Conservation (phyloP, 2,888 invertebrate species). For the Drosophila histrio region DNA sequence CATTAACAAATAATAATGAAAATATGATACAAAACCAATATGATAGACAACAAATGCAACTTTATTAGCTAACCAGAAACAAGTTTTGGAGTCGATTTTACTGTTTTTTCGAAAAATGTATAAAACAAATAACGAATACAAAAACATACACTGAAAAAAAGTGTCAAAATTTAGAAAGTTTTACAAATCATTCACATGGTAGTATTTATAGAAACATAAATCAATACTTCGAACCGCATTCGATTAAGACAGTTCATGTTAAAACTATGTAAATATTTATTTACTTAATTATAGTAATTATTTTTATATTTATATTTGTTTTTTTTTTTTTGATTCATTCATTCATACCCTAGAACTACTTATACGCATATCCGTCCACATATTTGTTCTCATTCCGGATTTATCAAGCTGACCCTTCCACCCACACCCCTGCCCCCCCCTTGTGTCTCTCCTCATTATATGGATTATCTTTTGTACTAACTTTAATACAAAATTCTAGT, state of each 20-base stretch:
- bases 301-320: not conserved
- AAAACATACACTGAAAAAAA: slow-evolving; percentile 32
- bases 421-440: not conserved
- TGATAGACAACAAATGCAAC: slow-evolving; percentile 45
- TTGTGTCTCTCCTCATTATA: not conserved
- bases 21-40: slow-evolving; percentile 21
- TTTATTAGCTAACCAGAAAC: slow-evolving; percentile 65
- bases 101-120: slow-evolving; percentile 80
- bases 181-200: slow-evolving; percentile 58
- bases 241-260: slow-evolving; percentile 15
- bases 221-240: slow-evolving; percentile 10
- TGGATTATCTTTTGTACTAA: slow-evolving; percentile 18
- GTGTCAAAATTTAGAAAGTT: slow-evolving; percentile 69
- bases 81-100: slow-evolving; percentile 82
- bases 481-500: slow-evolving; percentile 53
- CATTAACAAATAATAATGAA: not conserved
- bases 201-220: slow-evolving; percentile 10
- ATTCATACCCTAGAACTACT: slow-evolving; percentile 38
- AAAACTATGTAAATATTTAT: slow-evolving; percentile 44
- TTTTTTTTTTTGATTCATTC: slow-evolving; percentile 5
- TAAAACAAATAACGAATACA: slow-evolving; percentile 46
- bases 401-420: slow-evolving; percentile 19
- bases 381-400: slow-evolving; percentile 49
- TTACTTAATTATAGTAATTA: slow-evolving; percentile 1
- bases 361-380: slow-evolving; percentile 77